Percentiles rank a stretch among this genome's conserved stretches.
Conservation (phyloP, 2,888 invertebrate species). For the Laspeyria flexula region DNA sequence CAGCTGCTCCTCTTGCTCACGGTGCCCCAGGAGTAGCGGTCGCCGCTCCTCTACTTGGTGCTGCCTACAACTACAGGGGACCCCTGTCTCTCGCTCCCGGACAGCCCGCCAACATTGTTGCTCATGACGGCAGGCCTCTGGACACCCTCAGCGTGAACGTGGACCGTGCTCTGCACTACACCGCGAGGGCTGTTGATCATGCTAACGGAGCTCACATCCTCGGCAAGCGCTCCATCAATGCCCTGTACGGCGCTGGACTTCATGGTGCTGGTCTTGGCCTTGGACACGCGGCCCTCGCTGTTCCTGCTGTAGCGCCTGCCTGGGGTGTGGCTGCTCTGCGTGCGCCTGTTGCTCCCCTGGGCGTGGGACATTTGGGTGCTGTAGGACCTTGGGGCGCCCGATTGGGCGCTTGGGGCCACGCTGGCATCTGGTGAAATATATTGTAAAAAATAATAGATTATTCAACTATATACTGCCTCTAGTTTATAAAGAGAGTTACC, state of each 20-base stretch:
- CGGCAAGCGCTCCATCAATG: conserved; percentile 75
- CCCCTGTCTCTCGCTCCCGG: conserved; percentile 77
- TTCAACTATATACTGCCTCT: conserved; percentile 48
- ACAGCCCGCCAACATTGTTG: conserved; percentile 77
- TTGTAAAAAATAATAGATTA: conserved; percentile 43
- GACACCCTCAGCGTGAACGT: conserved; percentile 80
- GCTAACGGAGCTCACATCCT: conserved; percentile 57
- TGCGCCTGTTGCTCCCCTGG: conserved; percentile 47
- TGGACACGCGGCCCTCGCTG: conserved; percentile 51
- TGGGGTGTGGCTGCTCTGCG: conserved; percentile 39
- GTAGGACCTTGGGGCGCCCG: conserved; percentile 55
- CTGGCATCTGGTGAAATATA: conserved; percentile 60
- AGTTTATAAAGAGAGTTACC: conserved; percentile 82
- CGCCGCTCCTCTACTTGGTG: conserved; percentile 58
- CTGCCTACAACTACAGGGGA: conserved; percentile 76
- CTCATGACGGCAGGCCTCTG: conserved; percentile 78
- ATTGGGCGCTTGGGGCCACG: conserved; percentile 38
- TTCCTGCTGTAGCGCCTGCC: conserved; percentile 48
- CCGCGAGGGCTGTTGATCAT: conserved; percentile 69
- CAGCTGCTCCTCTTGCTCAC: conserved; percentile 47
- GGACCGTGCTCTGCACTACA: conserved; percentile 75
- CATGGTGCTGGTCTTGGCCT: conserved; percentile 2
- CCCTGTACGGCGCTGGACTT: no score
- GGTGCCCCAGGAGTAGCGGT: conserved; percentile 42
- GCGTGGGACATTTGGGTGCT: conserved; percentile 50